Evolutionary conservation across 1,140 invertebrate species (phyloP).

Genomic region (Eupristina koningsbergeri): DNA sequence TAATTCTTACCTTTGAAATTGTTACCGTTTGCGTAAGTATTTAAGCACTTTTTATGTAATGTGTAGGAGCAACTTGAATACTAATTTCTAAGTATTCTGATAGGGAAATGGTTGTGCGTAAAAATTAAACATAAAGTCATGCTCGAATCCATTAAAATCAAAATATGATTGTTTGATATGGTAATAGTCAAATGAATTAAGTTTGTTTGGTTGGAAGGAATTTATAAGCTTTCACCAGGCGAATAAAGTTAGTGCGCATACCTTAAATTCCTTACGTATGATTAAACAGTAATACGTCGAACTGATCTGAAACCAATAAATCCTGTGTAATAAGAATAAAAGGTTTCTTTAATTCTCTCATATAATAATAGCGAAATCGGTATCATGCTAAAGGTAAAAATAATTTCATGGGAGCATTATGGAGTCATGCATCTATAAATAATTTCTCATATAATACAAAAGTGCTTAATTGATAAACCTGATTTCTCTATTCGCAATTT

Average conservation of each 20-base stretch:
- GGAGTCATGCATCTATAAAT: neutral
- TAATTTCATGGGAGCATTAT: neutral
- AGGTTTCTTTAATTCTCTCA: neutral
- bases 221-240: neutral
- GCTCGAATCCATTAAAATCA: neutral
- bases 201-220: neutral
- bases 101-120: neutral
- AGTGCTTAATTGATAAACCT: neutral
- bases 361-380: neutral
- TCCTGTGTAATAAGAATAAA: neutral
- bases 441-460: neutral
- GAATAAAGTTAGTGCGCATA: neutral
- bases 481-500: neutral
- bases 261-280: neutral
- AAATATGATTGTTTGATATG: neutral
- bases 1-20: neutral
- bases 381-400: neutral
- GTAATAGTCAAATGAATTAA: neutral
- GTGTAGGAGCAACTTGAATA: neutral
- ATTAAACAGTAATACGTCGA: neutral
- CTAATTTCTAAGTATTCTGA: neutral
- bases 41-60: neutral
- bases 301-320: neutral
- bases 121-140: neutral
- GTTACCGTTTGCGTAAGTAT: slow-evolving; percentile 3